phyloP scores from a whole-genome alignment of 2,888 invertebrate genomes.

The Caenorhabditis sinica region DNA sequence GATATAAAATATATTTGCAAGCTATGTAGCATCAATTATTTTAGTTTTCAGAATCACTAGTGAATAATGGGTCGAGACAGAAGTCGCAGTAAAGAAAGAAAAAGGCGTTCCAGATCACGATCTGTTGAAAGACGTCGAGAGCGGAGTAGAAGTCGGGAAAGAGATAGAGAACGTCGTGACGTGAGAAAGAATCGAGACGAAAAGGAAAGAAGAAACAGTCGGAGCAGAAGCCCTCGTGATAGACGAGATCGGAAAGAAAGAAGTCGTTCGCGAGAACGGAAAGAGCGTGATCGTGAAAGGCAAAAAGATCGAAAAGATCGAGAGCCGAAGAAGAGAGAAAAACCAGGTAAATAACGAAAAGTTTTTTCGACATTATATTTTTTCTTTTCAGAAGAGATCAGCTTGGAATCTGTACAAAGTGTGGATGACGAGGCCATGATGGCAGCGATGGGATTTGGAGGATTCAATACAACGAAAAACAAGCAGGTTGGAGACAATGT shows the following conservation, averaged over 20 bases:
- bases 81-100: conserved; percentile 69
- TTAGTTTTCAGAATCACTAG: too few species aligned
- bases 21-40: too few species aligned
- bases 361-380: too few species aligned
- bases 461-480: conserved; percentile 93
- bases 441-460: conserved; percentile 94
- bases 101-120: conserved; percentile 66
- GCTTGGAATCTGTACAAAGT: conserved; percentile 51
- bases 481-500: conserved; percentile 92
- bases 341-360: conserved; percentile 10
- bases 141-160: conserved; percentile 61
- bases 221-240: conserved; percentile 67
- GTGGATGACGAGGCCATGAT: conserved; percentile 79
- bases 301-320: conserved; percentile 47
- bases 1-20: too few species aligned
- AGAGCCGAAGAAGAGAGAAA: conserved; percentile 52
- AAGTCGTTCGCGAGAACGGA: conserved; percentile 65
- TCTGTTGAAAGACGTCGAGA: conserved; percentile 48
- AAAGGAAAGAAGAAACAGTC: conserved; percentile 56
- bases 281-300: conserved; percentile 61
- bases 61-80: conserved; percentile 66
- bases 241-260: conserved; percentile 56
- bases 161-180: conserved; percentile 24
- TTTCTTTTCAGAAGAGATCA: conserved; percentile 64
- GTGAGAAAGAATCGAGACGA: conserved; percentile 46